These are phyloP conservation scores for Drosophila tani DNA, from an alignment of 1,140 invertebrate genomes.

Conservation along the genomic window DNA sequence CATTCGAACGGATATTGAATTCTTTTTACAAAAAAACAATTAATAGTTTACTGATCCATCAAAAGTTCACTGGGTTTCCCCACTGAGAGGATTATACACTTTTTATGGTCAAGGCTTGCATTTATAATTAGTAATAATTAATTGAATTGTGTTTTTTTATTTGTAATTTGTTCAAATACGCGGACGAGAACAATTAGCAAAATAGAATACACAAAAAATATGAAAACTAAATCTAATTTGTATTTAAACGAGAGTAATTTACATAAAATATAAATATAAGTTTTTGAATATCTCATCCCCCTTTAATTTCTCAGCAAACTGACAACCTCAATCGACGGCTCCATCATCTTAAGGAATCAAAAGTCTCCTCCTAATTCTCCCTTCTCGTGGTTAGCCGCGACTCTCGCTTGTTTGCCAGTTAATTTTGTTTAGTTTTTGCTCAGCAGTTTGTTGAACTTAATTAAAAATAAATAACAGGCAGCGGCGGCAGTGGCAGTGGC, in stretches of 20 bases:
- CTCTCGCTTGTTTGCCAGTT: constrained; percentile 56
- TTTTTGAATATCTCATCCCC: neutral
- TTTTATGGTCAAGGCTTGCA: neutral
- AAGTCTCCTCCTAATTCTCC: constrained; percentile 6
- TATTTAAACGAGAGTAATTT: neutral
- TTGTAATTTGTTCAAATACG: constrained; percentile 2
- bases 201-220: neutral
- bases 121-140: constrained; percentile 16
- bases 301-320: no score
- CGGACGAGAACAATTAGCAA: neutral
- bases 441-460: constrained; percentile 80
- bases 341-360: neutral
- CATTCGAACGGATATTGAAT: constrained; percentile 16
- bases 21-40: neutral
- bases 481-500: constrained; percentile 36
- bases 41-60: constrained; percentile 5
- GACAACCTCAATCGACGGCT: neutral
- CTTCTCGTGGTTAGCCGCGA: constrained; percentile 30
- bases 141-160: constrained; percentile 2
- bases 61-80: neutral
- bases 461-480: constrained; percentile 77
- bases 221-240: neutral
- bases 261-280: neutral
- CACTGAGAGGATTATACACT: neutral
- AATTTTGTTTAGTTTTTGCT: constrained; percentile 76